Percentiles rank a stretch among this genome's conserved stretches.
phyloP scores from a whole-genome alignment of 2,888 invertebrate genomes.

The Xestia sexstrigata region DNA sequence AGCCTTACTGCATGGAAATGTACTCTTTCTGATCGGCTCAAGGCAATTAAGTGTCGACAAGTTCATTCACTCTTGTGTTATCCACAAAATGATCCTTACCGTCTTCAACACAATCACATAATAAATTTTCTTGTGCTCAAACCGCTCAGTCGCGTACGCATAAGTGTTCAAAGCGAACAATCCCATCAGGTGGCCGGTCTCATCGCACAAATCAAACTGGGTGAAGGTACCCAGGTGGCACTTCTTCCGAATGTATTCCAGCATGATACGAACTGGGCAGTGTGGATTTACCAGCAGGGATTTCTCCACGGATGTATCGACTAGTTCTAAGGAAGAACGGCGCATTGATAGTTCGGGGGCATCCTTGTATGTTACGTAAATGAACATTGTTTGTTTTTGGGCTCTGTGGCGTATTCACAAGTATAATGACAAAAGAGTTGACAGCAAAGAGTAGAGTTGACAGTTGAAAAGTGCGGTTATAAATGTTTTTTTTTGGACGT shows the following conservation, averaged over 20 bases:
- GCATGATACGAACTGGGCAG: conserved; percentile 83
- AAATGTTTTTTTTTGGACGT: background rate
- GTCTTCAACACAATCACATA: conserved; percentile 81
- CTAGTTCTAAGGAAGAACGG: conserved; percentile 43
- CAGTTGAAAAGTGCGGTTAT: conserved; percentile 21
- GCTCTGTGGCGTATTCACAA: background rate
- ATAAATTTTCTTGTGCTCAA: conserved; percentile 82
- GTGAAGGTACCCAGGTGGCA: conserved; percentile 81
- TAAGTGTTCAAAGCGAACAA: conserved; percentile 80
- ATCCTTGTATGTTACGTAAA: conserved; percentile 81
- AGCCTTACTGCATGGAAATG: background rate
- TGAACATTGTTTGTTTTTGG: conserved; percentile 76
- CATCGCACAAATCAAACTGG: conserved; percentile 83
- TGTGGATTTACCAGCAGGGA: conserved; percentile 82
- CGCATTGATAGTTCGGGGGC: conserved; percentile 78
- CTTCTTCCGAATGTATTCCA: conserved; percentile 84
- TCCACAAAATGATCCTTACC: conserved; percentile 62
- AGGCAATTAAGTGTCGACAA: background rate
- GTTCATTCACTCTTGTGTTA: background rate
- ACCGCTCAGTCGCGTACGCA: conserved; percentile 77
- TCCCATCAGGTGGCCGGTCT: conserved; percentile 74
- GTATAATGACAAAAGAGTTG: background rate
- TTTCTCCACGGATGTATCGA: conserved; percentile 79
- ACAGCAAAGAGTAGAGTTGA: background rate
- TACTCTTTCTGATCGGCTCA: background rate